Conservation (phyloP, 1,140 invertebrate genomes). For the Schlechtendalia chinensis region DNA sequence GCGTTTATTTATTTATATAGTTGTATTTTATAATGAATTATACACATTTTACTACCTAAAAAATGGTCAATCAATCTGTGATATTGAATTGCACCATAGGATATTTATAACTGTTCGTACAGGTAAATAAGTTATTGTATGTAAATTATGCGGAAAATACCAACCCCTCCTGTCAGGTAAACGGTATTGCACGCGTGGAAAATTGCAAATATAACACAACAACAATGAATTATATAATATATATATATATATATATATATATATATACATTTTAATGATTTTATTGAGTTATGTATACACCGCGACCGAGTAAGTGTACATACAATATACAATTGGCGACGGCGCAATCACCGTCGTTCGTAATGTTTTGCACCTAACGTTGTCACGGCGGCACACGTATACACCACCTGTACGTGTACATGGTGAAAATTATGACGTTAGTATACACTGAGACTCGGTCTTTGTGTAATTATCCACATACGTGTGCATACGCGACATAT, state of each 20-base stretch:
- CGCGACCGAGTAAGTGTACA: not conserved
- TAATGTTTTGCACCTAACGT: slow-evolving; percentile 14
- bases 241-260: too few species aligned
- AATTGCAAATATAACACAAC: not conserved
- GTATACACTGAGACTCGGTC: too few species aligned
- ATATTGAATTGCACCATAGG: too few species aligned
- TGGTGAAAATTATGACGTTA: not conserved
- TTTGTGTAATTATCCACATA: too few species aligned
- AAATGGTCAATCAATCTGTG: too few species aligned
- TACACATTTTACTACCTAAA: too few species aligned
- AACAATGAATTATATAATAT: not conserved
- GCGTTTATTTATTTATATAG: too few species aligned
- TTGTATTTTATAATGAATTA: too few species aligned
- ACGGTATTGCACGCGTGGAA: not conserved
- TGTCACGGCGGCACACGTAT: not conserved
- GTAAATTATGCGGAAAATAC: not conserved
- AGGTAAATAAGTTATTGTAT: not conserved
- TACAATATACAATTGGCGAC: too few species aligned
- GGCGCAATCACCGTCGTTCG: not conserved
- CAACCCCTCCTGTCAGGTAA: too few species aligned
- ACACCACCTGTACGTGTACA: not conserved
- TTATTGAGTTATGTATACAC: not conserved
- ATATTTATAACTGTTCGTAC: too few species aligned
- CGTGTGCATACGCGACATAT: not conserved
- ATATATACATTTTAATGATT: not conserved